These are phyloP conservation scores for Podarcis muralis DNA, from an alignment of 2,113 vertebrate species.

Conservation along the genomic window DNA sequence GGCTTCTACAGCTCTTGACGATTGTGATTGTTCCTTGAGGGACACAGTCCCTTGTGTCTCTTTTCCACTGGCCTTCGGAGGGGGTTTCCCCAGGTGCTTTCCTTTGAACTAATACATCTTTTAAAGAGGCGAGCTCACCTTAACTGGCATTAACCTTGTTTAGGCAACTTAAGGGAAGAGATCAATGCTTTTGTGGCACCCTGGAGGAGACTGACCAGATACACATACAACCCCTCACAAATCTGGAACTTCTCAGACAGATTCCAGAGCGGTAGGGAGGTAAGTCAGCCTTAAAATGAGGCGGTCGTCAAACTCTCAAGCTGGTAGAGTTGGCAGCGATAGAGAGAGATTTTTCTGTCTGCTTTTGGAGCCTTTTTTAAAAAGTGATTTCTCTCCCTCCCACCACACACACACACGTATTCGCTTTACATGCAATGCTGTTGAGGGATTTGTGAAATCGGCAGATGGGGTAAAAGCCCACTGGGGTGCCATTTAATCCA, in stretches of 20 bases:
- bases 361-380: background rate
- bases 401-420: background rate
- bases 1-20: background rate
- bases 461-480: conserved; percentile 39
- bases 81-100: background rate
- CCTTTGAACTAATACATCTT: background rate
- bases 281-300: conserved; percentile 32
- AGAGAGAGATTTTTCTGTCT: conserved; percentile 2
- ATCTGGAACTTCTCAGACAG: background rate
- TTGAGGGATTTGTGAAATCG: conserved; percentile 35
- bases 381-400: background rate
- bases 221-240: no score
- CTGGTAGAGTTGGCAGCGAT: conserved; percentile 7
- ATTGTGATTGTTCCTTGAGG: background rate
- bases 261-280: conserved; percentile 15
- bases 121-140: background rate
- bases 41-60: background rate
- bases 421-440: conserved; percentile 25
- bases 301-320: conserved; percentile 25
- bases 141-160: background rate
- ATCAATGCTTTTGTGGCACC: background rate
- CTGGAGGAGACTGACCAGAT: background rate
- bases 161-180: background rate
- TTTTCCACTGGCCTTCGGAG: background rate
- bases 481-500: conserved; percentile 36